Percentiles rank a stretch among this genome's conserved stretches.
Evolutionary conservation across 2,888 invertebrate genomes (phyloP).

Genomic region (Zaprionus lineosus): DNA sequence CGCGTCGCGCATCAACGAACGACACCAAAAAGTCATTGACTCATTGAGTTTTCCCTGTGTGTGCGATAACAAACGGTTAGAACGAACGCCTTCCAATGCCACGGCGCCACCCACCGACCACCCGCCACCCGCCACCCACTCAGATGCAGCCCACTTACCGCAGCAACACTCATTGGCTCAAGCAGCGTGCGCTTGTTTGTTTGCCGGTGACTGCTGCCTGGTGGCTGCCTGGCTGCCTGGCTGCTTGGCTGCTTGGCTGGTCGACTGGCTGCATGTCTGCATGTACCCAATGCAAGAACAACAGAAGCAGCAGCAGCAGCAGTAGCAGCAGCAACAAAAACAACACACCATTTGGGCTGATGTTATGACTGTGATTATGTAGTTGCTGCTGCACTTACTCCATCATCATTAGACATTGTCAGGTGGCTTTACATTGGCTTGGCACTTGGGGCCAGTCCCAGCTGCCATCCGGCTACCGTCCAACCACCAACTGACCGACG

Average conservation of each 20-base stretch:
- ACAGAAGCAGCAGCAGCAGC: conserved; percentile 23
- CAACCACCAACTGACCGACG: too few relatives aligned
- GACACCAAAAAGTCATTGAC: conserved; percentile 75
- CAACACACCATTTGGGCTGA: conserved; percentile 13
- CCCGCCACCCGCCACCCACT: neutral
- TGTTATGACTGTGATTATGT: conserved; percentile 59
- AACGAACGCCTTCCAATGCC: conserved; percentile 27
- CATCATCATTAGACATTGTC: conserved; percentile 70
- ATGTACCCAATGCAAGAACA: conserved; percentile 49
- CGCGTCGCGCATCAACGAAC: conserved; percentile 72
- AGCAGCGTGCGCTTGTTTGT: conserved; percentile 61
- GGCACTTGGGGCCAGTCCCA: too few relatives aligned
- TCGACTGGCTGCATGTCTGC: conserved; percentile 56
- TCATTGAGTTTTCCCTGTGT: conserved; percentile 63
- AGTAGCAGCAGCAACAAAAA: conserved; percentile 6
- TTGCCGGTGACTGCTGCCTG: conserved; percentile 66
- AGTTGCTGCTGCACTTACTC: conserved; percentile 62
- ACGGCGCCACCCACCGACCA: conserved; percentile 5
- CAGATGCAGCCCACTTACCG: conserved; percentile 28
- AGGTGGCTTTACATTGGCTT: conserved; percentile 52
- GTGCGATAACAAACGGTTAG: conserved; percentile 44
- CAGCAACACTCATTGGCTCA: conserved; percentile 59
- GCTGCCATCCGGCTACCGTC: too few relatives aligned
- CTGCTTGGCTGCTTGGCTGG: conserved; percentile 34
- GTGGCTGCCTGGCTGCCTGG: conserved; percentile 40